Percentiles rank a stretch among this genome's conserved stretches.
phyloP scores from a whole-genome alignment of 2,797 vertebrate species.

The Melanotaenia trifasciata region DNA sequence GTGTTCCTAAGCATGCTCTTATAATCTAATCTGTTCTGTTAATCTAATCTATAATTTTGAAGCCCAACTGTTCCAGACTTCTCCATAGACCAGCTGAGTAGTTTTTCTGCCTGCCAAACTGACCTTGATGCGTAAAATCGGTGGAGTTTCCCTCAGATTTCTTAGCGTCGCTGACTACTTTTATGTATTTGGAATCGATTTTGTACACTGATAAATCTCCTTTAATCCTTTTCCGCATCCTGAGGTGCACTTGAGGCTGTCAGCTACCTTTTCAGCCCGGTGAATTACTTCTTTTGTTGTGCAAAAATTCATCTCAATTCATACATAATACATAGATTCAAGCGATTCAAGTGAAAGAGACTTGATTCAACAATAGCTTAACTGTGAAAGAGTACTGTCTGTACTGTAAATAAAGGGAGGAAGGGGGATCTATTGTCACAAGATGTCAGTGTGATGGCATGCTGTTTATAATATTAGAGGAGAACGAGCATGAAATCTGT shows the following conservation, averaged over 20 bases:
- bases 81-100: conserved; percentile 1
- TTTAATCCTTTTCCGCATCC: conserved; percentile 12
- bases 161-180: conserved; percentile 4
- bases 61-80: not conserved
- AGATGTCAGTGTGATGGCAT: conserved; percentile 53
- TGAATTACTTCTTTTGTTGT: conserved; percentile 21
- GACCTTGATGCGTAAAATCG: conserved; percentile 22
- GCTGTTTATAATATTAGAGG: conserved; percentile 42
- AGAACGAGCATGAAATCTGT: conserved; percentile 44
- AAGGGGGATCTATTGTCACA: conserved; percentile 24
- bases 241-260: not conserved
- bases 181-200: conserved; percentile 30
- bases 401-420: conserved; percentile 19
- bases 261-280: not conserved
- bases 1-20: conserved; percentile 4
- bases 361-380: not conserved
- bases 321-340: conserved; percentile 26
- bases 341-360: not conserved
- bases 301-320: conserved; percentile 15
- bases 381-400: conserved; percentile 15
- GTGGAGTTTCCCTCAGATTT: conserved; percentile 32
- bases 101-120: conserved; percentile 6
- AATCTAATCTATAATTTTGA: not conserved
- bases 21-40: not conserved
- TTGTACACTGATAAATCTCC: conserved; percentile 10